These are phyloP conservation scores for Agrypnus murinus DNA, from an alignment of 2,888 invertebrate species.

Conservation along the genomic window DNA sequence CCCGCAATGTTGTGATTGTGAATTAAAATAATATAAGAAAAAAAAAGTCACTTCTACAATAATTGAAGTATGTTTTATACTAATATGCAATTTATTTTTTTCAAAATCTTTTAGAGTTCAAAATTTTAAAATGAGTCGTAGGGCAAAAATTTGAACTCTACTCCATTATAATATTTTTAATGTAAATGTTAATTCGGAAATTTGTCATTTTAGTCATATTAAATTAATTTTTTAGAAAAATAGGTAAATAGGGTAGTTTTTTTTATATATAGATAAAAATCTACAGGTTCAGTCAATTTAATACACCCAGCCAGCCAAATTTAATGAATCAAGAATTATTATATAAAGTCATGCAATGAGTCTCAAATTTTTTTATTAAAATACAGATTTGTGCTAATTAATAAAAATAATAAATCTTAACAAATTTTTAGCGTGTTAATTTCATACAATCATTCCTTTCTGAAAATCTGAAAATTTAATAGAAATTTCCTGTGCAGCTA, in stretches of 20 bases:
- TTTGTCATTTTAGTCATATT: too few relatives aligned
- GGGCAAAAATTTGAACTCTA: conserved; percentile 18
- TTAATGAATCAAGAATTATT: conserved; percentile 17
- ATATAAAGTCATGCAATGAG: conserved; percentile 5
- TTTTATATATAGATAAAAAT: conserved; percentile 9
- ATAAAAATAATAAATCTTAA: too few relatives aligned
- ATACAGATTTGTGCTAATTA: background rate
- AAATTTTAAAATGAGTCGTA: conserved; percentile 7
- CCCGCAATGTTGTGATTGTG: conserved; percentile 11
- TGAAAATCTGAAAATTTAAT: conserved; percentile 6
- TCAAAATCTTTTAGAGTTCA: background rate
- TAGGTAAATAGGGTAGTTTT: conserved; percentile 6
- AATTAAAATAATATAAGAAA: too few relatives aligned
- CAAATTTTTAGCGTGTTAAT: too few relatives aligned
- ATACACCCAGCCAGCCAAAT: conserved; percentile 2
- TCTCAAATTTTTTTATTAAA: background rate
- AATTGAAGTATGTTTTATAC: too few relatives aligned
- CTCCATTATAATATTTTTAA: too few relatives aligned
- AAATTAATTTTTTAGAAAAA: background rate
- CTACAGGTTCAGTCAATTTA: conserved; percentile 16
- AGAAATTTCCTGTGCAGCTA: background rate
- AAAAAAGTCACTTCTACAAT: too few relatives aligned
- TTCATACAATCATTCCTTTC: background rate
- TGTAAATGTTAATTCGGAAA: too few relatives aligned
- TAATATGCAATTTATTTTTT: too few relatives aligned